Base-by-base conservation (phyloP, 2,797 vertebrate genomes). In the Buphagus erythrorhynchus region DNA sequence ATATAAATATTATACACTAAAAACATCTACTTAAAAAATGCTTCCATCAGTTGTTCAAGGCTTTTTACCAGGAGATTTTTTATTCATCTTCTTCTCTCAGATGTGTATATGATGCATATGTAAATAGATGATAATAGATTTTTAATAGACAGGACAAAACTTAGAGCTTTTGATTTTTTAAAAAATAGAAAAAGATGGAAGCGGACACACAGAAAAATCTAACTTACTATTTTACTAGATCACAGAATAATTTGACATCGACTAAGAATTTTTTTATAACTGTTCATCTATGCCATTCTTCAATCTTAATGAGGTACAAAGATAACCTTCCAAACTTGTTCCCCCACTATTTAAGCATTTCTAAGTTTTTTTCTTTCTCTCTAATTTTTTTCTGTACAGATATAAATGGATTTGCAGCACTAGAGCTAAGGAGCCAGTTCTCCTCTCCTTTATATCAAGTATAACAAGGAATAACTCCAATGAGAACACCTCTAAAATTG, bases 71-170 rank as follows among this genome's bases (percentile, higher is more conserved):
- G 54, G 12, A 77, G 63, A 73, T 49, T 67, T 94, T 90, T 92
- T 96, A 95, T 82, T 95, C 77, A 51, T 76, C 42, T 22, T 78
- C 80, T 94, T 96, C 89, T 93, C 61, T 92, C 21, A 24, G 51
- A 90, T 86, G 59, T 61, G 36, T 92, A 81, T 79, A 73, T 71
- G 81, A 71, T 48, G 16, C 78, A 25, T 69, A 69, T 14, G 10
- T 62, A 96, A 96, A 91, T 38, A 87, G 66, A 75, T 25, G 5
- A 26, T n/a, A 83, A 86, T 84, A 72, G 52, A 36, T 78, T 94
- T 94, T 96, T 89, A 94, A 48, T 26, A 69, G 26, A 20, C n/a
- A 49, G 29, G 11, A 75, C 31, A 73, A 81, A 88, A 73, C 3
- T 1, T 6, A 24, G 7, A 43, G 11, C 6, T 89, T 81, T 63